Evolutionary conservation across 2,888 invertebrate genomes (phyloP).

Genomic region (Latheticus oryzae): DNA sequence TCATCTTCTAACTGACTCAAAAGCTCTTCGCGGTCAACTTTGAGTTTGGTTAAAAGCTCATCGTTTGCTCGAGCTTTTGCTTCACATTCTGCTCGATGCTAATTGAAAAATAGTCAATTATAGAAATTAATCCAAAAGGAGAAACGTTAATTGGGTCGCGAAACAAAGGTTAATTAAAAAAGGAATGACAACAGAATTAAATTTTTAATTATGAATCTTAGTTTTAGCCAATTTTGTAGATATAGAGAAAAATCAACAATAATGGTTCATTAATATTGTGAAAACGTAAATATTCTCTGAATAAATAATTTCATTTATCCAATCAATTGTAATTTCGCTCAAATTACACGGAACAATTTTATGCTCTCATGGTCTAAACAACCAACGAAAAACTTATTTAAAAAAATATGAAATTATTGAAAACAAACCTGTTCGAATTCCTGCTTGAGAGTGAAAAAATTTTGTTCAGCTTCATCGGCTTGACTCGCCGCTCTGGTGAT

Average conservation of each 20-base stretch:
- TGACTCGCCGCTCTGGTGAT: conserved; percentile 85
- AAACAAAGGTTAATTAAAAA: conserved; percentile 16
- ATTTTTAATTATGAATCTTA: conserved; percentile 5
- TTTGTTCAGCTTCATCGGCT: conserved; percentile 81
- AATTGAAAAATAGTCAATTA: conserved; percentile 20
- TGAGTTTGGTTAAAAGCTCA: conserved; percentile 67
- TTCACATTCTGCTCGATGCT: conserved; percentile 71
- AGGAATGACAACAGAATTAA: conserved; percentile 16
- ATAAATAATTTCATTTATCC: too few relatives aligned
- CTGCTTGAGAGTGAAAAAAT: conserved; percentile 70
- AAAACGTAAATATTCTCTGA: too few relatives aligned
- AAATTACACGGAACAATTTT: too few relatives aligned
- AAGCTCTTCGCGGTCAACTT: conserved; percentile 70
- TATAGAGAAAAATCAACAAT: neutral
- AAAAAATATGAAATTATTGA: too few relatives aligned
- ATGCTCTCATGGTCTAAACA: too few relatives aligned
- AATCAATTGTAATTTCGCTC: too few relatives aligned
- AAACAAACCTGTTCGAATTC: conserved; percentile 74
- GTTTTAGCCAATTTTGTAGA: neutral
- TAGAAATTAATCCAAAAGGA: neutral
- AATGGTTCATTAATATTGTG: neutral
- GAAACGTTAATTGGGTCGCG: neutral
- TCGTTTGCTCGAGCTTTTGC: conserved; percentile 71
- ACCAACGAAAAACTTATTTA: neutral
- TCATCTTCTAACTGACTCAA: conserved; percentile 80